Base-by-base conservation (phyloP, 2,888 invertebrate genomes). In the Caenorhabditis doughertyi region DNA sequence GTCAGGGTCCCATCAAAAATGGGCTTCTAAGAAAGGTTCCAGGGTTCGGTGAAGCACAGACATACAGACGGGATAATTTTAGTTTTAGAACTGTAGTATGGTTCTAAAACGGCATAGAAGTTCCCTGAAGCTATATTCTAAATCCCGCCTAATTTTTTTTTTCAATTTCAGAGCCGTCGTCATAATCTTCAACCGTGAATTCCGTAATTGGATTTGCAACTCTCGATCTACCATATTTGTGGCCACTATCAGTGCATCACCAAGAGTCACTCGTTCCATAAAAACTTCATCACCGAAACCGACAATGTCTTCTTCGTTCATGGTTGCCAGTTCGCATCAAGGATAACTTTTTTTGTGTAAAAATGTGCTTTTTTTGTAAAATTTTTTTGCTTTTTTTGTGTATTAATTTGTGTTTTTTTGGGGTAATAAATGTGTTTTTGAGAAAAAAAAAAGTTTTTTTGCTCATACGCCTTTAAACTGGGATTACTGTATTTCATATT, bases 131-230 rank as follows among this genome's bases (percentile, higher is more conserved):
- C n/a, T n/a, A n/a, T n/a, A n/a, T n/a, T n/a, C 42, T 11, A 8
- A 42, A 16, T 11, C 7, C 3, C 42, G 13, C 42, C 42, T 11
- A 42, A 5, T 11, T 11, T 13, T 8, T 16, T 16, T 4, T 18
- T 53, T 16, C 16, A n/a, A 2, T 56, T 56, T 13, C 60, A 60
- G 60, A 23, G 60, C 60, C 39, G 60, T 60, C 60, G 16, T 60
- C 11, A 60, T 60, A 39, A 23, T 60, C 39, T 60, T 60, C 60
- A 60, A 60, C 39, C 60, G 60, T 21, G 60, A 60, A 16, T 60
- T 60, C 60, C 60, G 60, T 39, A 9, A 35, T 16, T 60, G 60
- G 60, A 16, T 60, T 23, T 60, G 39, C 60, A 39, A 21, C 39
- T 39, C 60, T 4, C 21, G 60, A 23, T 35, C 60, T 18, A 60